phyloP scores from a whole-genome alignment of 2,113 vertebrate genomes.

The Hemichromis elongatus region DNA sequence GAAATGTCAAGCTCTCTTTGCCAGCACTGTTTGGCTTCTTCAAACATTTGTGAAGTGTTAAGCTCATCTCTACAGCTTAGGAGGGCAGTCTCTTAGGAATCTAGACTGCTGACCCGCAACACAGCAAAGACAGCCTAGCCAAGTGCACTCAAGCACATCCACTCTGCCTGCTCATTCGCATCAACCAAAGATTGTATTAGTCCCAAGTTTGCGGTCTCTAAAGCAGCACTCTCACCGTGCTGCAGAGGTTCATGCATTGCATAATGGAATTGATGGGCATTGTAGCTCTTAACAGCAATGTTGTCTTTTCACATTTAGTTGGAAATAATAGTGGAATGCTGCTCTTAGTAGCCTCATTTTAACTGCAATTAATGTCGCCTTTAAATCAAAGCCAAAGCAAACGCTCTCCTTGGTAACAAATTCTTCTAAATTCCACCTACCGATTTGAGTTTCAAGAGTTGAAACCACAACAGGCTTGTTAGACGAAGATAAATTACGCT shows the following conservation, averaged over 20 bases:
- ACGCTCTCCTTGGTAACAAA: neutral
- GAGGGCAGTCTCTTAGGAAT: constrained; percentile 56
- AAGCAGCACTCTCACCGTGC: constrained; percentile 30
- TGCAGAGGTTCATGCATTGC: constrained; percentile 12
- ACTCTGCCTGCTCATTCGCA: constrained; percentile 47
- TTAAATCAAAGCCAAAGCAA: neutral
- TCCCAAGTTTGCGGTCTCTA: constrained; percentile 52
- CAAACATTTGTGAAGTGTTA: constrained; percentile 71
- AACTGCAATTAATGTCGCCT: neutral
- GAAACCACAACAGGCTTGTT: neutral
- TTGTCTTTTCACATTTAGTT: constrained; percentile 18
- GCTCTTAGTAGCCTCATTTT: neutral
- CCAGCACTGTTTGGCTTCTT: constrained; percentile 57
- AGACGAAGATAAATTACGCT: neutral
- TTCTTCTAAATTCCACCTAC: neutral
- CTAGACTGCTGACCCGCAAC: constrained; percentile 51
- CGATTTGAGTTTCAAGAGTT: neutral
- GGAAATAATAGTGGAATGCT: neutral
- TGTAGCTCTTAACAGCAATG: constrained; percentile 5
- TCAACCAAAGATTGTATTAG: constrained; percentile 59
- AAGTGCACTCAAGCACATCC: constrained; percentile 58
- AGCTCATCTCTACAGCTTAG: constrained; percentile 64
- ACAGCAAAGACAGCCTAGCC: constrained; percentile 49
- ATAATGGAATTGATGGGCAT: constrained; percentile 36
- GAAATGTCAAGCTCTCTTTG: constrained; percentile 59